Evolutionary conservation across 1,140 invertebrate species (phyloP).

Genomic region (Sycophila sp.): DNA sequence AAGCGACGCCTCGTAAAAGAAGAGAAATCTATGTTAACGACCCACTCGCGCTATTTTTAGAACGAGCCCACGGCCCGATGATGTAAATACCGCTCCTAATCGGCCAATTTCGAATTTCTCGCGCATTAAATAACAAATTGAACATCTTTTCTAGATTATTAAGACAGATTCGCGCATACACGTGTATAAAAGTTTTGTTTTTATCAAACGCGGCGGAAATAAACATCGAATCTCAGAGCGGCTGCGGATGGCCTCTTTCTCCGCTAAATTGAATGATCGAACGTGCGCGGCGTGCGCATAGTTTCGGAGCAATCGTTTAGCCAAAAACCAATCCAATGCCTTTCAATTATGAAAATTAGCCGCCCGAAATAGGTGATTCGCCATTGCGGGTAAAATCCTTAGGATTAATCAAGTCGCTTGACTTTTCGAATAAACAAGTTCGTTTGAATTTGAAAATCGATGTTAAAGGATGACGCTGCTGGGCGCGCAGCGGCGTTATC

Average conservation of each 20-base stretch:
- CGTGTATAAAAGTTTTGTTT: no score
- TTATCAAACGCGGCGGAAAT: no score
- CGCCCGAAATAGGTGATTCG: constrained; percentile 1
- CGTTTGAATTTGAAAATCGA: constrained; percentile 25
- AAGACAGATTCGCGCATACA: no score
- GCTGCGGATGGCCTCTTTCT: not conserved
- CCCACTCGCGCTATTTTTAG: constrained; percentile 56
- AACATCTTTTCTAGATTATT: no score
- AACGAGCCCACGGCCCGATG: no score
- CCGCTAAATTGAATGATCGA: constrained; percentile 8
- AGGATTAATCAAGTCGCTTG: constrained; percentile 3
- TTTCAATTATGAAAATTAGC: constrained; percentile 26
- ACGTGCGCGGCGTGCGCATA: not conserved
- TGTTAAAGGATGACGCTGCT: constrained; percentile 52
- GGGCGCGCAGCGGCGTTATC: constrained; percentile 46
- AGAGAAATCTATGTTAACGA: constrained; percentile 60
- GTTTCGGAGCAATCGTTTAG: constrained; percentile 8
- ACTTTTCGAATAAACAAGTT: not conserved
- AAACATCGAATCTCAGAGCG: no score
- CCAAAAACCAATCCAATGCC: constrained; percentile 23
- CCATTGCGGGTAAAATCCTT: not conserved
- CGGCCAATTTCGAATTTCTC: not conserved
- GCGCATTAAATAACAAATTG: no score
- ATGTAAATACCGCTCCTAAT: not conserved
- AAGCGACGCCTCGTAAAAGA: constrained; percentile 54